Base-by-base conservation (phyloP, 2,797 vertebrate species). In the Nannoperca obscura region DNA sequence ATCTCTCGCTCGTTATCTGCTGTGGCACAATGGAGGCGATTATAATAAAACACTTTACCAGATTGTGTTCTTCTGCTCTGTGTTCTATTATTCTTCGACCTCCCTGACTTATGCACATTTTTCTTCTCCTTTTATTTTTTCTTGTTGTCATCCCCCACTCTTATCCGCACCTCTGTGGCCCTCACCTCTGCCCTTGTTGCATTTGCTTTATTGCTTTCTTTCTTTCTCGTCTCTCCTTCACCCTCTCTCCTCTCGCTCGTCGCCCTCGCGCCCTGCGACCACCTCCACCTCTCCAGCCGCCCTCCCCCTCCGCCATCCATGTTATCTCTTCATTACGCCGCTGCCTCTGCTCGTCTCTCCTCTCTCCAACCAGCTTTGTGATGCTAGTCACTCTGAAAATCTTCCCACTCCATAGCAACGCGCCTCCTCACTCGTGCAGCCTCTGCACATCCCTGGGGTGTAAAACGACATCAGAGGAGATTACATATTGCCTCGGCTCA, bases 341-440 rank as follows among this genome's bases (percentile, higher is more conserved):
- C 32, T 32, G 11, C 68, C 36, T 58, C 20, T 34, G 50, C 17
- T 38, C 65, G 71, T 40, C 36, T 11, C 36, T 77, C 44, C 49
- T 71, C 81, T 66, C 81, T 74, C 61, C 83, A 82, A 74, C 82
- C 79, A 79, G 83, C 89, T 88, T 88, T 84, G 76, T 85, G 76
- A 88, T 88, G 80, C 86, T 78, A 76, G 85, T 91, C 85, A 67
- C 85, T 73, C 69, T 73, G 74, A 85, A 91, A 86, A 91, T 93
- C 92, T 90, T 94, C 93, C 92, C 89, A 92, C 94, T 93, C 94
- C 94, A 92, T 95, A 91, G 93, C 93, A 95, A 94, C 94, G 90
- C 86, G 86, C 92, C 91, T 94, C 90, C 86, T 85, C 86, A 72
- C 86, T 81, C 46, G 87, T 88, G 90, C 55, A 83, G 76, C 78